Conservation (phyloP, 1,140 invertebrate species). For the Nasonia longicornis region DNA sequence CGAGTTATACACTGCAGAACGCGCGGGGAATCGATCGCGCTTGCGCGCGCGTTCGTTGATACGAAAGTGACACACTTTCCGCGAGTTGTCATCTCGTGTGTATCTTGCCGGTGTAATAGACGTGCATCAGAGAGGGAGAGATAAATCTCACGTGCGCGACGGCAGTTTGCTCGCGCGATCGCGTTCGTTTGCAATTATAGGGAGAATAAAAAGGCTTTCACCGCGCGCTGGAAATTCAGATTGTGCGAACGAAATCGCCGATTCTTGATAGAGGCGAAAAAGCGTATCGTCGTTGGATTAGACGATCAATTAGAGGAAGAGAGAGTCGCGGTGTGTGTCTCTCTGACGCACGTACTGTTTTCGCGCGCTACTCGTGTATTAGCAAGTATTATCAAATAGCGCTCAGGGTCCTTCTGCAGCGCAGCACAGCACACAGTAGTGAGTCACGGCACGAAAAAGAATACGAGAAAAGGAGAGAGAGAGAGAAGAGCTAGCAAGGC, state of each 20-base stretch:
- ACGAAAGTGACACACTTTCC: constrained; percentile 38
- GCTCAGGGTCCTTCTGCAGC: neutral
- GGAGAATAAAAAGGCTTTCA: neutral
- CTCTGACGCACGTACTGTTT: neutral
- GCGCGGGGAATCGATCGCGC: constrained; percentile 31
- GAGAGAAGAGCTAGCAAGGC: constrained; percentile 52
- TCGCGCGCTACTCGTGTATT: constrained; percentile 3
- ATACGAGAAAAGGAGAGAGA: constrained; percentile 38
- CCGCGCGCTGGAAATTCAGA: too few species aligned
- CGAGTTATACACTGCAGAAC: neutral
- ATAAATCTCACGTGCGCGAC: too few species aligned
- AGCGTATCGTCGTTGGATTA: too few species aligned
- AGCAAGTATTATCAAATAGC: constrained; percentile 20
- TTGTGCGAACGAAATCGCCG: too few species aligned
- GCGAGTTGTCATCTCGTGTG: constrained; percentile 29
- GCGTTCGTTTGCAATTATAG: neutral
- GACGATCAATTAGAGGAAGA: too few species aligned
- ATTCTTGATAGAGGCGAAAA: too few species aligned
- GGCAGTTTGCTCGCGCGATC: too few species aligned
- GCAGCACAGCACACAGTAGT: neutral
- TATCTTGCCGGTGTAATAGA: constrained; percentile 22
- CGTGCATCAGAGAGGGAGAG: neutral
- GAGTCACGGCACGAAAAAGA: neutral
- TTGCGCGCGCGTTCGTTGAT: constrained; percentile 24
- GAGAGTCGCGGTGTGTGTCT: too few species aligned